phyloP scores from a whole-genome alignment of 2,113 vertebrate species.

The Poicephalus gulielmi region DNA sequence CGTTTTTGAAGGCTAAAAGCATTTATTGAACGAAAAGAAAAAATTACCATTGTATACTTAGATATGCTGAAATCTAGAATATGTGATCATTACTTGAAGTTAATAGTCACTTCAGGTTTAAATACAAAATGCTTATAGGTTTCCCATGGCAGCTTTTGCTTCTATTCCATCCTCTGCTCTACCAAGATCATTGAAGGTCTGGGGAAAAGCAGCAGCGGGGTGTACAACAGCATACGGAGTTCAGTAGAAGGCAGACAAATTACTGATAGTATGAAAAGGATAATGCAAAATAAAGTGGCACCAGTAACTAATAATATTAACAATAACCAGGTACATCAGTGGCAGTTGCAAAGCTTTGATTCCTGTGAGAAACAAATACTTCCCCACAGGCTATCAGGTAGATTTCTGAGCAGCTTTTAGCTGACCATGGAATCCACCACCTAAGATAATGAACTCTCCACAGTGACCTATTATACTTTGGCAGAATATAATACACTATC shows the following conservation, averaged over 20 bases:
- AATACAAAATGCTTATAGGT: neutral
- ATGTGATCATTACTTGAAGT: neutral
- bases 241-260: neutral
- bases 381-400: neutral
- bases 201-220: neutral
- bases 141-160: neutral
- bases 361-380: neutral
- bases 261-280: neutral
- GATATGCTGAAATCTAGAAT: neutral
- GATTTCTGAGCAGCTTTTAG: neutral
- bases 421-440: neutral
- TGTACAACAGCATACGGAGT: neutral
- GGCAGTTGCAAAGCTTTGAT: neutral
- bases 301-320: neutral
- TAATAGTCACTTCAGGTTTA: neutral
- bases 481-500: neutral
- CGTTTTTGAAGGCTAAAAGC: neutral
- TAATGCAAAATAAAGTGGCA: neutral
- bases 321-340: neutral
- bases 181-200: neutral
- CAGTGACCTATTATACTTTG: neutral
- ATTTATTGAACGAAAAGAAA: neutral
- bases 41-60: neutral
- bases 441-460: neutral
- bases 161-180: neutral